Evolutionary conservation across 2,797 vertebrate species (phyloP).

Genomic region (Schizopygopsis pylzovi): DNA sequence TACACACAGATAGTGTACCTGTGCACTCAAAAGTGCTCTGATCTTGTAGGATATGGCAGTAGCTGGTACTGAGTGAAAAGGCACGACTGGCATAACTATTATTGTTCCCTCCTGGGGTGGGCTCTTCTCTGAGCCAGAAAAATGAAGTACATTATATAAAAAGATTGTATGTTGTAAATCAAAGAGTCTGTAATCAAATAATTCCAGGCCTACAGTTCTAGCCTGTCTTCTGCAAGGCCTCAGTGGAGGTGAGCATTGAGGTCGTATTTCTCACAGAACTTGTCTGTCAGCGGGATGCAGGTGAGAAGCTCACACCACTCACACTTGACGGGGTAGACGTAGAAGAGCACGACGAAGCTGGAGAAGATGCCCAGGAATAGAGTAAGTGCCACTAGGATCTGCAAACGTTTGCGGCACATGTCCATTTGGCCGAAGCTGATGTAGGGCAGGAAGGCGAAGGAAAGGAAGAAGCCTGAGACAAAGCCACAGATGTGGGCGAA

Average conservation of each 20-base stretch:
- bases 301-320: constrained; percentile 98
- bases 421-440: constrained; percentile 94
- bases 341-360: constrained; percentile 91
- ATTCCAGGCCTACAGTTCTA: constrained; percentile 51
- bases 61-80: constrained; percentile 80
- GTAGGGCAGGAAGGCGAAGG: constrained; percentile 96
- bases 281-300: constrained; percentile 97
- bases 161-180: not conserved
- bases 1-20: constrained; percentile 68
- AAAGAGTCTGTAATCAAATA: constrained; percentile 1
- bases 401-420: constrained; percentile 93
- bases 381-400: constrained; percentile 90
- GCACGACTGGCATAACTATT: constrained; percentile 74
- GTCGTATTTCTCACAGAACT: constrained; percentile 98
- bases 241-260: constrained; percentile 94
- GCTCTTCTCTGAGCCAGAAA: constrained; percentile 44
- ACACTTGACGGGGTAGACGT: constrained; percentile 92
- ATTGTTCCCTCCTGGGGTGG: constrained; percentile 50
- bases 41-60: constrained; percentile 76
- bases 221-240: constrained; percentile 44
- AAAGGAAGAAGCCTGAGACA: constrained; percentile 94
- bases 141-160: constrained; percentile 45
- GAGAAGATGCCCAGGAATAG: constrained; percentile 90
- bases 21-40: constrained; percentile 69
- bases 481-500: constrained; percentile 97